Percentiles rank a stretch among this genome's conserved stretches.
Evolutionary conservation across 2,797 vertebrate species (phyloP).

Genomic region (Jordanella pulchra): DNA sequence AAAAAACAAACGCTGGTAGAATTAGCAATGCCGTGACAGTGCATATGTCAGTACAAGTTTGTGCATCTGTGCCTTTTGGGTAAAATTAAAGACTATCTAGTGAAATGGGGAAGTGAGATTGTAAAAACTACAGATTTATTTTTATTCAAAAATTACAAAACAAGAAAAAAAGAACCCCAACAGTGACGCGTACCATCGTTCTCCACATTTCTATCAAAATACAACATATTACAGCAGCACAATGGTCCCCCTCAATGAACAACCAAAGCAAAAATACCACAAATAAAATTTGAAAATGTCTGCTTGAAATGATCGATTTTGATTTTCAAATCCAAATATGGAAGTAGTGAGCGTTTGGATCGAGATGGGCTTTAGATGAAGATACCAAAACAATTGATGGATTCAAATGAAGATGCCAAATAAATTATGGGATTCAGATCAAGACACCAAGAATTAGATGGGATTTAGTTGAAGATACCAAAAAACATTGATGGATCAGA

Average conservation of each 20-base stretch:
- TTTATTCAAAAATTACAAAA: conserved; percentile 48
- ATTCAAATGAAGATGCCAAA: too few relatives aligned
- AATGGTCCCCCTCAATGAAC: conserved; percentile 64
- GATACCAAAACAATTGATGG: not conserved
- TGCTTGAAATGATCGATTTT: conserved; percentile 36
- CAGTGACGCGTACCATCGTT: conserved; percentile 77
- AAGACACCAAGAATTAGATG: too few relatives aligned
- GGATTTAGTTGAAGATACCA: too few relatives aligned
- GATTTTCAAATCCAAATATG: conserved; percentile 38
- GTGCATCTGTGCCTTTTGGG: conserved; percentile 31
- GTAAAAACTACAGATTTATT: conserved; percentile 66
- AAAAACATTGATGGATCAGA: too few relatives aligned
- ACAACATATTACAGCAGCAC: conserved; percentile 69
- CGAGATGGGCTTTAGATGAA: not conserved
- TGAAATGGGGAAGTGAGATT: conserved; percentile 65
- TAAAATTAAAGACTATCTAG: conserved; percentile 57
- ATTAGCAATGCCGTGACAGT: conserved; percentile 40
- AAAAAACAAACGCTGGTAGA: conserved; percentile 35
- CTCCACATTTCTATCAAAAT: conserved; percentile 44
- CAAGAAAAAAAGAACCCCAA: conserved; percentile 51
- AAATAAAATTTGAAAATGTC: conserved; percentile 9
- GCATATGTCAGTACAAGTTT: conserved; percentile 30
- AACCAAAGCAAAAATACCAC: conserved; percentile 33
- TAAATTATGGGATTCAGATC: too few relatives aligned
- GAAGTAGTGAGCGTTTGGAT: conserved; percentile 16